phyloP scores from a whole-genome alignment of 2,888 invertebrate genomes.

The Smittia sp. region DNA sequence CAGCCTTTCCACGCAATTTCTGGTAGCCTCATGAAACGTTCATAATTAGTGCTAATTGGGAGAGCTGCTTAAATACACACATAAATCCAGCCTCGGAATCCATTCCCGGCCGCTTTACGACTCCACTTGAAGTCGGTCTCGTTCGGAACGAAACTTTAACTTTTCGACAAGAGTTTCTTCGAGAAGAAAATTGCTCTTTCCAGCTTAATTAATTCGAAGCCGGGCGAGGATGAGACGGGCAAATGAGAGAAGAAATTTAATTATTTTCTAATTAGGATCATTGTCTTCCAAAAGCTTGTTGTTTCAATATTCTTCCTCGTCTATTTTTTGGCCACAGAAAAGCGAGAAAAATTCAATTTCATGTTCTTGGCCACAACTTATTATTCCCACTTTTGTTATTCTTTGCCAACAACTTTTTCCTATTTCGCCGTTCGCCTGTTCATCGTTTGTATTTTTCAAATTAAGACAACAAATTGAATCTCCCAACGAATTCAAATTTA shows the following conservation, averaged over 20 bases:
- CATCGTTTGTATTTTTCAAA: conserved; percentile 7
- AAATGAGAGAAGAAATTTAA: conserved; percentile 10
- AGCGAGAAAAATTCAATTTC: not conserved
- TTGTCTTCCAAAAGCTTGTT: conserved; percentile 1
- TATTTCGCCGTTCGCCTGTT: not conserved
- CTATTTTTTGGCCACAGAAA: not conserved
- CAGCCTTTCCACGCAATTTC: conserved; percentile 18
- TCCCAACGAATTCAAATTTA: conserved; percentile 9
- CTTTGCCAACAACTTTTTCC: not conserved
- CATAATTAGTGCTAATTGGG: conserved; percentile 33
- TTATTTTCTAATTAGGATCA: conserved; percentile 18
- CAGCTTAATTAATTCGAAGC: not conserved
- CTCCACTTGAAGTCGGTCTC: too few species aligned
- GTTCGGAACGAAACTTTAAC: too few species aligned
- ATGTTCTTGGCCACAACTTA: not conserved
- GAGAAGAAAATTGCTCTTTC: not conserved
- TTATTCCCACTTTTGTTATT: not conserved
- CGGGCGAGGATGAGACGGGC: too few species aligned
- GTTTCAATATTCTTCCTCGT: not conserved
- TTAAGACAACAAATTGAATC: conserved; percentile 32
- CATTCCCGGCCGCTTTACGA: not conserved
- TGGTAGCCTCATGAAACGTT: conserved; percentile 15
- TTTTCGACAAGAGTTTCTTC: too few species aligned
- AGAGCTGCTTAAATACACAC: conserved; percentile 8
- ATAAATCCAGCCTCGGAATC: conserved; percentile 7